Evolutionary conservation across 2,888 invertebrate species (phyloP).

Genomic region (Chydorus sphaericus): DNA sequence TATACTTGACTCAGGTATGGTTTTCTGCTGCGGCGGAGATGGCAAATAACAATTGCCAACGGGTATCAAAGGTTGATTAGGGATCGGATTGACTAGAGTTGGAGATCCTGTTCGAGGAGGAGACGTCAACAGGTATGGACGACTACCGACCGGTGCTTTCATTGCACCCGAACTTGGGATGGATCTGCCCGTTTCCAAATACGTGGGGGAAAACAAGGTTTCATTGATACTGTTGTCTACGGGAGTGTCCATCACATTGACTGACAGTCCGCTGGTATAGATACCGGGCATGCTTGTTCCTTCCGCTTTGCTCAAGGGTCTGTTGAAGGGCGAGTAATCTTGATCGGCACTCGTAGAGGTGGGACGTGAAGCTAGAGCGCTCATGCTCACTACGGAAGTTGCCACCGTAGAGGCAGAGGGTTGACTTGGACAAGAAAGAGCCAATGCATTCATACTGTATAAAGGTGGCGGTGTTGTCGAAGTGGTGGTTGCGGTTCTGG

Average conservation of each 20-base stretch:
- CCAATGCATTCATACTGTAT: constrained; percentile 25
- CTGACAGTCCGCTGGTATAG: constrained; percentile 16
- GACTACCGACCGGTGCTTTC: too few species aligned
- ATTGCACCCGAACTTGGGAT: too few species aligned
- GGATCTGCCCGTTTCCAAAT: too few species aligned
- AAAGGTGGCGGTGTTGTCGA: constrained; percentile 11
- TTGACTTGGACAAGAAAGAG: constrained; percentile 25
- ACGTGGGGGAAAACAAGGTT: too few species aligned
- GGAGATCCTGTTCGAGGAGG: too few species aligned
- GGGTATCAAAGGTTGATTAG: too few species aligned
- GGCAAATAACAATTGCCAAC: too few species aligned
- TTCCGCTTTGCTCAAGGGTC: constrained; percentile 46
- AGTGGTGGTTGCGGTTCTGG: constrained; percentile 14
- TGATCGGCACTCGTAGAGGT: constrained; percentile 30
- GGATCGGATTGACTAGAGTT: too few species aligned
- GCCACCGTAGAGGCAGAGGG: background rate
- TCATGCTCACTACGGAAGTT: background rate
- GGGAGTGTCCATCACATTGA: constrained; percentile 45
- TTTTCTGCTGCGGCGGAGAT: too few species aligned
- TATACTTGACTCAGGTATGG: too few species aligned
- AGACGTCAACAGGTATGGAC: too few species aligned
- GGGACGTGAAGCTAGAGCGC: background rate
- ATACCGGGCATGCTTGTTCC: constrained; percentile 39
- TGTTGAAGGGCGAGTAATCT: constrained; percentile 80
- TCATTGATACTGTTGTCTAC: too few species aligned